Evolutionary conservation across 2,888 invertebrate genomes (phyloP).

Genomic region (Epistrophe grossulariae): DNA sequence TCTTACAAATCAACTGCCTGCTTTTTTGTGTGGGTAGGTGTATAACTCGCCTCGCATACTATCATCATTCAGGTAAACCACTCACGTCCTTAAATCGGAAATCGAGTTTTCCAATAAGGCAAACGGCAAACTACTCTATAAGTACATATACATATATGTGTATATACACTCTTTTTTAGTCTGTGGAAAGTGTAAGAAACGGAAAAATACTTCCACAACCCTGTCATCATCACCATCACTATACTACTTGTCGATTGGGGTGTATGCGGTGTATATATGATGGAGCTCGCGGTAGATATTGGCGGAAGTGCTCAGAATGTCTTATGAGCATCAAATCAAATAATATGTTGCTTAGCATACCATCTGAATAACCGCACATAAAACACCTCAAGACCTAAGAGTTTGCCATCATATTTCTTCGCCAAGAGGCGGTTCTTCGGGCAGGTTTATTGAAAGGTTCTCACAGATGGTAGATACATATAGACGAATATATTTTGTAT

Average conservation of each 20-base stretch:
- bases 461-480: background rate
- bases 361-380: slow-evolving; percentile 57
- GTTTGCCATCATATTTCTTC: slow-evolving; percentile 21
- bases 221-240: slow-evolving; percentile 63
- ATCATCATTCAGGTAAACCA: slow-evolving; percentile 62
- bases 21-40: background rate
- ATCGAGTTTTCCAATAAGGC: slow-evolving; percentile 70
- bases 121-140: slow-evolving; percentile 47
- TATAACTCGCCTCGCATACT: background rate
- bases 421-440: background rate
- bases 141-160: too few relatives aligned
- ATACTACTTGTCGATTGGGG: slow-evolving; percentile 11
- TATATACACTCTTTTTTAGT: background rate
- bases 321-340: slow-evolving; percentile 69
- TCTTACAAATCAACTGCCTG: slow-evolving; percentile 8
- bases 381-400: slow-evolving; percentile 18
- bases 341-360: slow-evolving; percentile 64
- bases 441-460: background rate
- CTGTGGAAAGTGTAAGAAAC: slow-evolving; percentile 20
- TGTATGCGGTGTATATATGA: background rate
- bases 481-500: background rate
- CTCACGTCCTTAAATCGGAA: slow-evolving; percentile 70
- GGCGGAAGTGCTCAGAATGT: slow-evolving; percentile 45
- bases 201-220: slow-evolving; percentile 54
- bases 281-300: slow-evolving; percentile 22